phyloP scores from a whole-genome alignment of 2,797 vertebrate genomes.

The Ctenosaura bakeri region DNA sequence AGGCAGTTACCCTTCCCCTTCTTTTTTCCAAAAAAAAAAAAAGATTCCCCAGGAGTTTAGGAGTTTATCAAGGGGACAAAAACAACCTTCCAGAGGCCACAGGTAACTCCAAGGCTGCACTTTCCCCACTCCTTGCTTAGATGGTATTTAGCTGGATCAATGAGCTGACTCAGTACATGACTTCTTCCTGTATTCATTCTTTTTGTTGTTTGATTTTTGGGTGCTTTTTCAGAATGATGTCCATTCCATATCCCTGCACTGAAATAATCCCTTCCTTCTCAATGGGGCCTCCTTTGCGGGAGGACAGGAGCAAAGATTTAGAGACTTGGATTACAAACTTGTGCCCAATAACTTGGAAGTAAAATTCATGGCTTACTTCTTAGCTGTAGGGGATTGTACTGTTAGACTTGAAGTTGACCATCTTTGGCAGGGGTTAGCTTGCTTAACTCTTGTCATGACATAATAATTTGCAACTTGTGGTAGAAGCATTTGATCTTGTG shows the following conservation, averaged over 20 bases:
- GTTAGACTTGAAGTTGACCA: not conserved
- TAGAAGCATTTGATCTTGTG: not conserved
- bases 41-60: no score
- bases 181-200: not conserved
- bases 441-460: accelerated
- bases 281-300: not conserved
- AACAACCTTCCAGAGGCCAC: no score
- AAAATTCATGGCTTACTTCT: not conserved
- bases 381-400: not conserved
- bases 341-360: not conserved
- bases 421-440: accelerated
- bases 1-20: no score
- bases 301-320: not conserved
- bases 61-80: no score
- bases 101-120: no score
- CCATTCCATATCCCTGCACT: not conserved
- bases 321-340: not conserved
- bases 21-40: no score
- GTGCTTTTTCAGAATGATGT: not conserved
- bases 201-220: not conserved
- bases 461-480: accelerated
- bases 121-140: not conserved
- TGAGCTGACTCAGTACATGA: not conserved
- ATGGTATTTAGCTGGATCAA: not conserved
- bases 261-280: not conserved